Percentiles rank a stretch among this genome's conserved stretches.
Conservation (phyloP, 1,140 invertebrate genomes). For the Drosophila bocki region DNA sequence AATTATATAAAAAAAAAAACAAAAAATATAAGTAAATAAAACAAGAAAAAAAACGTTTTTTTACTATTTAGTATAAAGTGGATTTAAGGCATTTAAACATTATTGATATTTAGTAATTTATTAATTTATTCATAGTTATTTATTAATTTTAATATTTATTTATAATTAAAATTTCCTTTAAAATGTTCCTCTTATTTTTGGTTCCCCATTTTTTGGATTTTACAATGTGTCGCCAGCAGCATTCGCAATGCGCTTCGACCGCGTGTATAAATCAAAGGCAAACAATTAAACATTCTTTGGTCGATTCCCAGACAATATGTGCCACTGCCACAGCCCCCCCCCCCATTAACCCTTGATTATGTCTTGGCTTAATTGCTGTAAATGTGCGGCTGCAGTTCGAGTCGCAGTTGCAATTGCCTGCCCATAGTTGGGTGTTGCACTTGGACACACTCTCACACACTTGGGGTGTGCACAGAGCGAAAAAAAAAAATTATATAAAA, state of each 20-base stretch:
- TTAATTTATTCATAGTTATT: no score
- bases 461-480: not conserved
- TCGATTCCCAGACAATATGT: slow-evolving; percentile 52
- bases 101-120: no score
- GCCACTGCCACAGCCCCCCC: not conserved
- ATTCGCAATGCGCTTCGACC: slow-evolving; percentile 21
- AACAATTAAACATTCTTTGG: slow-evolving; percentile 45
- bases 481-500: no score
- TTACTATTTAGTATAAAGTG: no score
- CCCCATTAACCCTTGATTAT: slow-evolving; percentile 32
- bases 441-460: slow-evolving; percentile 36
- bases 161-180: no score
- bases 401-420: slow-evolving; percentile 41
- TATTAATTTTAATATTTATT: no score
- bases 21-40: no score
- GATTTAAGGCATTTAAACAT: no score
- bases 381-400: slow-evolving; percentile 50
- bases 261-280: slow-evolving; percentile 40
- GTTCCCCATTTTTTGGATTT: not conserved
- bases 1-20: no score
- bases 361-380: slow-evolving; percentile 55
- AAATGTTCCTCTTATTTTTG: not conserved
- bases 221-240: not conserved
- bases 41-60: no score
- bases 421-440: slow-evolving; percentile 50